phyloP scores from a whole-genome alignment of 37 sponge, comb jelly and placozoan genomes.

The Cliona cf. orientalis region DNA sequence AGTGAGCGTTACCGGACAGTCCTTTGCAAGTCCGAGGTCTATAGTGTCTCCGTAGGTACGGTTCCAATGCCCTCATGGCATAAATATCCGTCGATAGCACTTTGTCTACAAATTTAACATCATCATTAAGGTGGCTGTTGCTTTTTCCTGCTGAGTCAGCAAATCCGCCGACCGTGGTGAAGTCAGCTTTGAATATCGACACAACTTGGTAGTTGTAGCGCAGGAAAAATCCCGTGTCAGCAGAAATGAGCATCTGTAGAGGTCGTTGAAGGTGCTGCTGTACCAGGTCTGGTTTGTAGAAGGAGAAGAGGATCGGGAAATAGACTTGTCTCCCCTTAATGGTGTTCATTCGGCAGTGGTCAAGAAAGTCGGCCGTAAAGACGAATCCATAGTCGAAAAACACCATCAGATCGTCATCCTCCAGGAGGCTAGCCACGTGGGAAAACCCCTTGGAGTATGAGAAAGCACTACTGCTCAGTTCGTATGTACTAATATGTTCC shows the following conservation, averaged over 20 bases:
- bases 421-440: slow-evolving; percentile 4
- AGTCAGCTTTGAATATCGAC: slow-evolving; percentile 53
- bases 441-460: slow-evolving; percentile 10
- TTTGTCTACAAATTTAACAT: slow-evolving; percentile 53
- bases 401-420: slow-evolving; percentile 28
- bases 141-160: background rate
- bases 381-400: slow-evolving; percentile 34
- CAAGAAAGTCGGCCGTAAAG: slow-evolving; percentile 45
- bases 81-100: slow-evolving; percentile 17
- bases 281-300: slow-evolving; percentile 57
- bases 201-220: slow-evolving; percentile 66
- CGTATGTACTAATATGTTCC: slow-evolving; percentile 9
- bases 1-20: slow-evolving; percentile 9
- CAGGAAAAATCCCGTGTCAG: slow-evolving; percentile 57
- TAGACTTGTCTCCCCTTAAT: slow-evolving; percentile 41
- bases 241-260: slow-evolving; percentile 8
- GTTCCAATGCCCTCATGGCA: slow-evolving; percentile 64
- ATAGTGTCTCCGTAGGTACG: slow-evolving; percentile 37
- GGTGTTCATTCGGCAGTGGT: slow-evolving; percentile 46
- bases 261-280: background rate
- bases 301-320: slow-evolving; percentile 56
- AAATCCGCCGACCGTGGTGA: background rate
- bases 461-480: background rate
- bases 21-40: slow-evolving; percentile 28
- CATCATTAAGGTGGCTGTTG: slow-evolving; percentile 10